Base-by-base conservation (phyloP, 2,888 invertebrate species). In the Andricus quercusramuli region DNA sequence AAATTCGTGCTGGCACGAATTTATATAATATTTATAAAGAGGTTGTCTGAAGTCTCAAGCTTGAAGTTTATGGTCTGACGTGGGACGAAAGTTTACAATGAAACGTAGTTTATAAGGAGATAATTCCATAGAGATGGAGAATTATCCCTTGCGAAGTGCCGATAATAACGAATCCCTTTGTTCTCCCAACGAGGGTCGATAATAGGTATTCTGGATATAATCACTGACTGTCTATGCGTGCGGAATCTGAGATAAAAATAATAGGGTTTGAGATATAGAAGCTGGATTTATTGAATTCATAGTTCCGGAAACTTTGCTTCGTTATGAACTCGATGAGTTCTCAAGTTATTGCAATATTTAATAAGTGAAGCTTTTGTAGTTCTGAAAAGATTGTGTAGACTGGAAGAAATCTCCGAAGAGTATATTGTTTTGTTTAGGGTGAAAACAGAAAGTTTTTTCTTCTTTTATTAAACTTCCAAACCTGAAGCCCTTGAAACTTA, bases 91-190 rank as follows among this genome's bases (percentile, higher is more conserved):
- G 44, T 47, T 44, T 68, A 68, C 44, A 29, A 70, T 70, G 20
- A 70, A 70, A 70, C 44, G 9, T 70, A 47, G 22, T 51, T 47
- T 70, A 44, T 51, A 29, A 47, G 25, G 25, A 70, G 47, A 70
- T 70, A 70, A 70, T 70, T 70, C 47, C 70, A 70, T 64, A 1
- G 29, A 29, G 29, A 64, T 29, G 64, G 29, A 64, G 29, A 64
- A 64, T 64, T 25, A 64, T 64, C 64, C 64, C 25, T 22, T 62
- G 68, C 44, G n/a, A 68, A 68, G 37, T 37, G 37, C 37, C 44
- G 67, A 68, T 68, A 68, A 68, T 68, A 41, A 68, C 22, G 68
- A 68, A 68, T 68, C 68, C 68, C 44, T 68, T 68, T 68, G 68
- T 68, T 68, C 68, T 68, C 68, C 25, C 68, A 68, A 68, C 68